Conservation (phyloP, 2,113 vertebrate species). For the Pavo muticus region DNA sequence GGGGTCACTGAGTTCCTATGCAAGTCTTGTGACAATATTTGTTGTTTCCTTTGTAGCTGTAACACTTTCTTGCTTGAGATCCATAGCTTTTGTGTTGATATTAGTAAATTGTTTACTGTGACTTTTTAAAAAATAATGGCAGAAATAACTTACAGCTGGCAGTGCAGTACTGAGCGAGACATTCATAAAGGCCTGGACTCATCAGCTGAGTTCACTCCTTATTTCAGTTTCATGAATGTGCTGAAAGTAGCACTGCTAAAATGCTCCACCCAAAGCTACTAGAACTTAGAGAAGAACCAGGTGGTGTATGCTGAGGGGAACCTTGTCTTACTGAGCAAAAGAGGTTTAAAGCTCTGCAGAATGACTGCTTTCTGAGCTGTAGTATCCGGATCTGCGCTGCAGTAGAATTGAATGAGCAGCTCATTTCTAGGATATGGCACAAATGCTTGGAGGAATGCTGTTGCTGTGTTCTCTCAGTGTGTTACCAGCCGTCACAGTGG, state of each 20-base stretch:
- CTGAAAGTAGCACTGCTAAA: not conserved
- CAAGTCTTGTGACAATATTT: not conserved
- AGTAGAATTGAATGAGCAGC: not conserved
- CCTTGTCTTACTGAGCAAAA: not conserved
- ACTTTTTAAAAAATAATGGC: slow-evolving; percentile 12
- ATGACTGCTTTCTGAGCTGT: not conserved
- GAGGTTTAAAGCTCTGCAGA: not conserved
- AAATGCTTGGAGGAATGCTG: not conserved
- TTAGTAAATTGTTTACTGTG: slow-evolving; percentile 10
- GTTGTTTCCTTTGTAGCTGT: not conserved
- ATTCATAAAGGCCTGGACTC: not conserved
- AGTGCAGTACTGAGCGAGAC: not conserved
- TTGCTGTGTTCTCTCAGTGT: not conserved
- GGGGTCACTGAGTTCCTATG: not conserved
- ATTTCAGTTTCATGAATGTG: not conserved
- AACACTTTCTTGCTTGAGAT: not conserved
- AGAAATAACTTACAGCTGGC: not conserved
- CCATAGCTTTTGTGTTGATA: not conserved
- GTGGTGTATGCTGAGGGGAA: not conserved
- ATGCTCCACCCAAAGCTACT: not conserved
- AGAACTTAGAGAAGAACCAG: not conserved
- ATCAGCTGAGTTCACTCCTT: not conserved
- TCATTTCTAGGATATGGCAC: not conserved
- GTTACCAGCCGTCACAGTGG: not conserved
- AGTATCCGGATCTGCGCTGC: not conserved